Evolutionary conservation across 2,797 vertebrate species (phyloP), one percentile per base, ranked within the genome.

Genomic region (Mallotus villosus): DNA sequence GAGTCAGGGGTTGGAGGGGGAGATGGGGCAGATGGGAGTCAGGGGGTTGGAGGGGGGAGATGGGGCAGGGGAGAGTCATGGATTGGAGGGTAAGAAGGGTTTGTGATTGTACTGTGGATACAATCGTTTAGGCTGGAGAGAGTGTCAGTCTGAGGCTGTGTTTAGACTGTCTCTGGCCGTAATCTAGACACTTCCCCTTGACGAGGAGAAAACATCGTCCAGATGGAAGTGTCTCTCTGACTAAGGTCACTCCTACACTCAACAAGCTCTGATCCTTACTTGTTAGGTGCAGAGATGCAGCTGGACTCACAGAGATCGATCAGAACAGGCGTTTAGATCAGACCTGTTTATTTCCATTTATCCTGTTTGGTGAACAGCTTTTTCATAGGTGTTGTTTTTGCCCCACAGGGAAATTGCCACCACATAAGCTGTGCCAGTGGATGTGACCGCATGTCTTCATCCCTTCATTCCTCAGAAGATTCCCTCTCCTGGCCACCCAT

Each of bases 171-270:
- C 24, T 5, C 51, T 16, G 49, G 51, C 14, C 65, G 19, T 59
- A 74, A 78, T 78, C 76, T 59, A 34, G 55, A 25, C 41, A 34
- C 63, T 71, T 75, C 74, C 68, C 63, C 58, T 71, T 63, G 64
- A 46, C n/a, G 41, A 51, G 49, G 49, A 37, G 14, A 75, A 71
- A 75, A 71, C 74, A 75, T 21, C 1, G 19, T 19, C 55, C 74
- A 67, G 68, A 71, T 67, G 68, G 74, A 65, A 61, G 58, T 57
- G 24, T 67, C 29, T 55, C 25, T 71, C 14, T 67, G 62, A 32
- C 19, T 70, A 75, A 67, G 68, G 68, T 11, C 68, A 71, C 21
- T 8, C 21, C 21, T 14, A 16, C 37, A 27, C 7, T n/a, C n/a
- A 62, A 51, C 34, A 41, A n/a, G 22, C 22, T 25, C 37, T 7